Base-by-base conservation (phyloP, 2,888 invertebrate species). In the Agonopterix alstromeriana region DNA sequence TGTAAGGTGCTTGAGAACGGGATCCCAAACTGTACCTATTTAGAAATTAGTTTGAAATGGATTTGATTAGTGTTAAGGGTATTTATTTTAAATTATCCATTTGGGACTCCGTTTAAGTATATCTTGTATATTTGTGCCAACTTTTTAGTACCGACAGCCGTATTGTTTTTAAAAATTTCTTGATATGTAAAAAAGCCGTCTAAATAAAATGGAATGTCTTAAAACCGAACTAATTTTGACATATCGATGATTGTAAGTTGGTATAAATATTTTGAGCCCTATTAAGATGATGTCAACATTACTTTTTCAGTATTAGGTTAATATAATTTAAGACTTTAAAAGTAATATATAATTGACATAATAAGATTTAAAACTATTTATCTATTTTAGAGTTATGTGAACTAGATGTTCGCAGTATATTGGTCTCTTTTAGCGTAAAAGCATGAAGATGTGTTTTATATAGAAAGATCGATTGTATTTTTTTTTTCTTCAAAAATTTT, bases 271-370 rank as follows among this genome's bases (percentile, higher is more conserved):
- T 60, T 60, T 60, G 53, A 57, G 57, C 61, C 58, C 54, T 55
- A 64, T 56, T 59, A 54, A 45, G 51, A 60, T 60, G 2, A 11
- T 70, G 72, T 79, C 71, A 65, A 59, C 56, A 68, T 79, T 78
- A 75, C 77, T 84, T 79, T 82, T 82, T 82, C 85, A 85, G 85
- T 85, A 84, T 85, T 87, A 83, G 77, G 76, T 78, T 78, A 73
- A 57, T 58, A 71, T 42, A 75, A 51, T 79, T 77, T 82, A 82
- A 82, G 80, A 80, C 77, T 79, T 63, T 64, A 78, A 78, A 80
- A 80, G 77, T 77, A 78, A 79, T 76, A 71, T 73, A 71, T 55
- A 45, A 53, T 67, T 66, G 65, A 68, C 67, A 64, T 70, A 63
- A 60, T 67, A 63, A 65, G 54, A 63, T 63, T 63, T 59, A 63